Evolutionary conservation across 1,140 invertebrate genomes (phyloP).

Genomic region (Scaptodrosophila lebanonensis): DNA sequence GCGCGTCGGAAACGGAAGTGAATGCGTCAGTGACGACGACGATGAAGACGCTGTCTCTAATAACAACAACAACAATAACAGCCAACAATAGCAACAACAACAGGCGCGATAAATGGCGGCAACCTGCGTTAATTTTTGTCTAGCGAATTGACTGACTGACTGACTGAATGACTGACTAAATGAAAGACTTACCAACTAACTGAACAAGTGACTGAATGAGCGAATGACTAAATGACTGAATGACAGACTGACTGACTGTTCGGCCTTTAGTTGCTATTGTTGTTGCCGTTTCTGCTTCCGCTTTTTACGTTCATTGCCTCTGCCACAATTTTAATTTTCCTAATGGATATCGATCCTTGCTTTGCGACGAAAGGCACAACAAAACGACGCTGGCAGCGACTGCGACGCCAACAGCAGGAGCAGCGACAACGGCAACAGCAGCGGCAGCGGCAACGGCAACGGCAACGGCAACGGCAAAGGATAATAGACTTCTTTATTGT

Average conservation of each 20-base stretch:
- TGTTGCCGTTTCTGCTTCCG: constrained; percentile 68
- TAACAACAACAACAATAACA: no score
- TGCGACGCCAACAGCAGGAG: constrained; percentile 35
- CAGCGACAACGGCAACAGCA: constrained; percentile 40
- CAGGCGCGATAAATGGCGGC: constrained; percentile 42
- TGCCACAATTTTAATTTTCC: constrained; percentile 77
- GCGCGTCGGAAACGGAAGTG: constrained; percentile 57
- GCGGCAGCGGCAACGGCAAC: constrained; percentile 40
- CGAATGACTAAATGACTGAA: constrained; percentile 16
- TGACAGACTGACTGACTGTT: constrained; percentile 50
- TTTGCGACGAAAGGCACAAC: no score
- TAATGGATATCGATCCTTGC: constrained; percentile 76
- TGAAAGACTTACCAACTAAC: constrained; percentile 2
- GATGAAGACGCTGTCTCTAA: constrained; percentile 24
- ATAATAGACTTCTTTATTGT: constrained; percentile 77
- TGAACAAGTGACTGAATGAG: constrained; percentile 10
- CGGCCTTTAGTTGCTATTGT: neutral
- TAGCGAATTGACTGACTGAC: neutral
- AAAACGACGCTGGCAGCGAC: constrained; percentile 3
- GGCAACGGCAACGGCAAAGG: constrained; percentile 40
- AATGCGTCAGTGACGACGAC: constrained; percentile 13
- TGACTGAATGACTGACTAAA: neutral
- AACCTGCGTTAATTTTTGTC: constrained; percentile 9
- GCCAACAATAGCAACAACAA: no score
- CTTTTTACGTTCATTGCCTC: constrained; percentile 77